Percentiles rank a stretch among this genome's conserved stretches.
Conservation (phyloP, 2,888 invertebrate genomes). For the Dinocampus coccinellae region DNA sequence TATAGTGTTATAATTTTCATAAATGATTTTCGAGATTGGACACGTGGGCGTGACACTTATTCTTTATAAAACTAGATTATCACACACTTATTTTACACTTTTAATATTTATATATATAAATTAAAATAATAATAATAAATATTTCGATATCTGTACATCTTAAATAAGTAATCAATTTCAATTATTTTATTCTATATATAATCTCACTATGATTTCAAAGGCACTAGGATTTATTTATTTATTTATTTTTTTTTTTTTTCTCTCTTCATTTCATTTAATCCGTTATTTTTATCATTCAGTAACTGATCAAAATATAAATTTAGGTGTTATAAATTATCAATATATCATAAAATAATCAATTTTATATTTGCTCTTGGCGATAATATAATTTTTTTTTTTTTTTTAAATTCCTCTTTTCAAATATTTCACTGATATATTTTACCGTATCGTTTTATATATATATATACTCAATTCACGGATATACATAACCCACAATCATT, state of each 20-base stretch:
- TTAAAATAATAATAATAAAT: too few relatives aligned
- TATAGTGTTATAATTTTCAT: too few relatives aligned
- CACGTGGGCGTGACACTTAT: conserved; percentile 7
- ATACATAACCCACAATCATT: not conserved
- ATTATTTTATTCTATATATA: too few relatives aligned
- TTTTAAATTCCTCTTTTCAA: not conserved
- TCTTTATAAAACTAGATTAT: conserved; percentile 26
- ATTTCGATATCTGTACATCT: too few relatives aligned
- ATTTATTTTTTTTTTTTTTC: not conserved
- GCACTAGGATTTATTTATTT: not conserved
- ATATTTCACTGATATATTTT: not conserved
- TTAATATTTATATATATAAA: too few relatives aligned
- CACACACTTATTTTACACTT: not conserved
- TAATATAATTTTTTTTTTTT: conserved; percentile 11
- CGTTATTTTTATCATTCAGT: not conserved
- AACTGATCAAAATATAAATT: not conserved
- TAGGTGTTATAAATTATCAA: conserved; percentile 22
- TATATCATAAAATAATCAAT: conserved; percentile 31
- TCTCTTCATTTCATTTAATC: not conserved
- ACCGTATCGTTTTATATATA: too few relatives aligned
- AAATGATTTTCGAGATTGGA: not conserved
- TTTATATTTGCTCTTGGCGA: conserved; percentile 29
- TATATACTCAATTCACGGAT: not conserved
- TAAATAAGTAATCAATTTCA: too few relatives aligned
- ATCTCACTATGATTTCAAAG: not conserved